Percentiles rank a stretch among this genome's conserved stretches.
Conservation (phyloP, 2,113 vertebrate genomes). For the Riparia riparia region DNA sequence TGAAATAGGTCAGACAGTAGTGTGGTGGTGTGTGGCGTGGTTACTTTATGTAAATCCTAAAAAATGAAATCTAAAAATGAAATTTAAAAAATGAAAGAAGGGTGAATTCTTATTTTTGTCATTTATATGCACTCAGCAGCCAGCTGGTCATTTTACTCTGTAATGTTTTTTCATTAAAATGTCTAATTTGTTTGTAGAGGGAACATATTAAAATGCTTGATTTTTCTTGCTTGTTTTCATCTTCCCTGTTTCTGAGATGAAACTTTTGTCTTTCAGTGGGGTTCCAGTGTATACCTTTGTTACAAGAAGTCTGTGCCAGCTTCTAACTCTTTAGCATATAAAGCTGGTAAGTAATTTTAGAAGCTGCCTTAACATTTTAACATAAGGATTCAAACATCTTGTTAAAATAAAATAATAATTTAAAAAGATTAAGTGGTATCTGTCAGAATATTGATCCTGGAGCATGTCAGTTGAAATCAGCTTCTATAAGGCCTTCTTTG, state of each 20-base stretch:
- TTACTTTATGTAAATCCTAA: not conserved
- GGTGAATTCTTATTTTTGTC: not conserved
- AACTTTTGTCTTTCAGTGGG: constrained; percentile 87
- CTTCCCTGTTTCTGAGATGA: not conserved
- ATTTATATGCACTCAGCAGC: not conserved
- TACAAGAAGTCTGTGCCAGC: constrained; percentile 98
- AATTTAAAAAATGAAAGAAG: not conserved
- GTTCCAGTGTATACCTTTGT: constrained; percentile 95
- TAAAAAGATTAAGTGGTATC: not conserved
- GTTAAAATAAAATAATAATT: not conserved
- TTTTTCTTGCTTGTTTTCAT: not conserved
- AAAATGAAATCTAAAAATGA: too few species aligned
- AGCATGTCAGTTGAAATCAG: not conserved
- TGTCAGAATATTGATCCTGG: not conserved
- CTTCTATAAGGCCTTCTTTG: not conserved
- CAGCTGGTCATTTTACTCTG: not conserved
- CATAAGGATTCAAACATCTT: not conserved
- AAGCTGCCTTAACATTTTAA: not conserved
- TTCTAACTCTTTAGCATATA: constrained; percentile 95
- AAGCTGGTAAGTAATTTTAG: constrained; percentile 88
- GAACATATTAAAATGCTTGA: not conserved
- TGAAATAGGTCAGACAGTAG: not conserved
- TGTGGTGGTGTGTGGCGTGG: not conserved
- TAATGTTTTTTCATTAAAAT: not conserved
- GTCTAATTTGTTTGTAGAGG: not conserved